phyloP scores from a whole-genome alignment of 2,113 vertebrate genomes.

The Nymphicus hollandicus region DNA sequence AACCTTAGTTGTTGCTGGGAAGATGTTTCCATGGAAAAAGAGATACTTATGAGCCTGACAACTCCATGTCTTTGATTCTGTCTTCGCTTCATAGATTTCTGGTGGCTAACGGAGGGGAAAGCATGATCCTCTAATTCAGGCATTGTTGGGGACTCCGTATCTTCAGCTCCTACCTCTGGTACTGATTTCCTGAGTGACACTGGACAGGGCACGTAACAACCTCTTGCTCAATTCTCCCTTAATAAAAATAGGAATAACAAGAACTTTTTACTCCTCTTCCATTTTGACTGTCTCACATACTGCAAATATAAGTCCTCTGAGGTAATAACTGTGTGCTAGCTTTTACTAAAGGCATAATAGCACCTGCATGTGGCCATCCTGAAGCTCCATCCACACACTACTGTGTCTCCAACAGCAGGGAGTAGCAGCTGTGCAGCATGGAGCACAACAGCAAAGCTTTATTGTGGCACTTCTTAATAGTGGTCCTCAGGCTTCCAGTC shows the following conservation, averaged over 20 bases:
- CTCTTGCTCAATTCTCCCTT: neutral
- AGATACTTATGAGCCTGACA: neutral
- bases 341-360: neutral
- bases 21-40: conserved; percentile 39
- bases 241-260: neutral
- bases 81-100: neutral
- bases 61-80: neutral
- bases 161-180: neutral
- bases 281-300: neutral
- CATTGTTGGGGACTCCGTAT: neutral
- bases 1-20: neutral
- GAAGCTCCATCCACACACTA: neutral
- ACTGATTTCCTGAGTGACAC: neutral
- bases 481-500: neutral
- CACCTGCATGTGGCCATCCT: neutral
- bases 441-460: neutral
- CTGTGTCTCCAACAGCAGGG: neutral
- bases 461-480: neutral
- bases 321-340: neutral
- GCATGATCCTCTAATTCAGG: neutral
- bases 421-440: neutral
- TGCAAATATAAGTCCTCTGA: neutral
- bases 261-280: neutral
- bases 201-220: neutral
- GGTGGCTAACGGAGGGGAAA: neutral